A percentile compares a stretch with the other conserved stretches of the same genome.
Evolutionary conservation across 2,797 vertebrate genomes (phyloP).

Genomic region (Falco novaeseelandiae): DNA sequence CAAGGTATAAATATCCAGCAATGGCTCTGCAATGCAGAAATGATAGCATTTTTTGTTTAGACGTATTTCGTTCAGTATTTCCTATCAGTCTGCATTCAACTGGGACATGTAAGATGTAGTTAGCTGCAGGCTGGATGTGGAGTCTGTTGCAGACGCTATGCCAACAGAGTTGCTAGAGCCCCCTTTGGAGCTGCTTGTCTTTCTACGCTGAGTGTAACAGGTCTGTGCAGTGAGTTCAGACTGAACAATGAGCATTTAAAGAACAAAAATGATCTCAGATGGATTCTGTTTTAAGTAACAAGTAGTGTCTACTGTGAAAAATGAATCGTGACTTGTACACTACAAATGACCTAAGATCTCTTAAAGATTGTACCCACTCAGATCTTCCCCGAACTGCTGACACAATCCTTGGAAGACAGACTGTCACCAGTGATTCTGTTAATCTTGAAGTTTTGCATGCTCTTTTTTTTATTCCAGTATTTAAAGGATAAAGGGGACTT

Average conservation of each 20-base stretch:
- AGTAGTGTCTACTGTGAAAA: not conserved
- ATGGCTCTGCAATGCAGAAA: not conserved
- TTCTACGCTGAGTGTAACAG: fast-evolving
- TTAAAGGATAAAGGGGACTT: not conserved
- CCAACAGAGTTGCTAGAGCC: fast-evolving
- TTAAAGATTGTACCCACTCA: not conserved
- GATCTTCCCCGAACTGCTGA: not conserved
- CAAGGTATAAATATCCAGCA: not conserved
- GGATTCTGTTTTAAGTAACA: not conserved
- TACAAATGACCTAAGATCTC: not conserved
- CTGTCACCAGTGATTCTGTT: not conserved
- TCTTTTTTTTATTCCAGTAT: not conserved
- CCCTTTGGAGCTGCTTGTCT: not conserved
- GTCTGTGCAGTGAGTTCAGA: fast-evolving
- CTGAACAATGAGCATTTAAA: not conserved
- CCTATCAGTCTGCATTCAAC: not conserved
- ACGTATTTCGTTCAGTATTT: not conserved
- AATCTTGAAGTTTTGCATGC: not conserved
- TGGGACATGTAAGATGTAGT: no score
- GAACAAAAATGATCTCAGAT: not conserved
- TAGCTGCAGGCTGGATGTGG: fast-evolving
- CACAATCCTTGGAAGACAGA: fast-evolving
- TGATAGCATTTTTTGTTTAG: not conserved
- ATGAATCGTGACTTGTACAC: not conserved
- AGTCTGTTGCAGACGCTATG: not conserved